Evolutionary conservation across 2,888 invertebrate genomes (phyloP).

Genomic region (Nomada ferruginata): DNA sequence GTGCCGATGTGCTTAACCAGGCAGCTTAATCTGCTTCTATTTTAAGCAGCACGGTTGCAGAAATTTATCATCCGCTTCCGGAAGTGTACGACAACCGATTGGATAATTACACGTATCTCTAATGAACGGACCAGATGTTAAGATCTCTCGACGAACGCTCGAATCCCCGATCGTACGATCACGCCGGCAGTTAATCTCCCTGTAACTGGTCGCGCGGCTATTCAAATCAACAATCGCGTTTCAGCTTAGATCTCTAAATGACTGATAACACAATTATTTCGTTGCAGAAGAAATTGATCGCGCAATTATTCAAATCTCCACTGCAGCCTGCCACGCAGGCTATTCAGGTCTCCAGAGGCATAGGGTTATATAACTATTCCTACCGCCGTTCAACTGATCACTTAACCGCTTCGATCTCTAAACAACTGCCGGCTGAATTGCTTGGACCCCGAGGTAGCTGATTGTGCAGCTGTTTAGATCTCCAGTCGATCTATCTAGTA

Average conservation of each 20-base stretch:
- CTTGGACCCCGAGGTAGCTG: constrained; percentile 10
- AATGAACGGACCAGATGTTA: constrained; percentile 3
- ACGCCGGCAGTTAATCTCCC: constrained; percentile 12
- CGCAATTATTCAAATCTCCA: constrained; percentile 17
- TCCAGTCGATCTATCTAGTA: constrained; percentile 14
- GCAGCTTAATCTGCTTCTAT: neutral
- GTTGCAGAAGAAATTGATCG: constrained; percentile 17
- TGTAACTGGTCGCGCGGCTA: constrained; percentile 14
- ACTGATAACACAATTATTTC: constrained; percentile 18
- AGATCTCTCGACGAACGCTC: neutral
- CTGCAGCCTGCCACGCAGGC: neutral
- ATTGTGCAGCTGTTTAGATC: constrained; percentile 38
- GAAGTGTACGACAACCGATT: neutral
- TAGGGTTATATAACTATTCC: constrained; percentile 3
- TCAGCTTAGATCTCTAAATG: constrained; percentile 4
- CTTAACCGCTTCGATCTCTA: constrained; percentile 13
- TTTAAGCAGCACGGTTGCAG: neutral
- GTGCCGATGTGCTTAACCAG: neutral
- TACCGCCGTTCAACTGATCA: neutral
- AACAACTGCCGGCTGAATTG: constrained; percentile 8
- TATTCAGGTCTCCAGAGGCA: neutral
- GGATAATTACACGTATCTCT: neutral
- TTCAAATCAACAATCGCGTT: constrained; percentile 13
- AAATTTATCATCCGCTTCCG: neutral
- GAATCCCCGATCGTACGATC: constrained; percentile 14